These are phyloP conservation scores for Columba janthina DNA, from an alignment of 2,113 vertebrate genomes.

Conservation along the genomic window DNA sequence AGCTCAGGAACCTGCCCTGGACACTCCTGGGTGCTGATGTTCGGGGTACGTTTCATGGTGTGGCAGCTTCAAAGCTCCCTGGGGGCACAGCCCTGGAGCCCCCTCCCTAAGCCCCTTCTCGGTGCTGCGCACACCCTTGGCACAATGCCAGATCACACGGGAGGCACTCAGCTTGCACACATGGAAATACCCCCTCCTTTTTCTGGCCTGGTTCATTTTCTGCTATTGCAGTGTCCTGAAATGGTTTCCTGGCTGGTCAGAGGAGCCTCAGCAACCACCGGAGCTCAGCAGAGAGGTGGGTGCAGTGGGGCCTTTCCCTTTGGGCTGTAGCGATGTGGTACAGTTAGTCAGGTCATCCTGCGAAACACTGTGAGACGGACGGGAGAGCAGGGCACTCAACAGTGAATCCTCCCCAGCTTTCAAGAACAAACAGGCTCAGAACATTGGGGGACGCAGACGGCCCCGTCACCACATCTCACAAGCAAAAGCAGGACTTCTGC, in stretches of 20 bases:
- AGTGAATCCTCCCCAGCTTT: background rate
- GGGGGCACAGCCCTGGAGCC: background rate
- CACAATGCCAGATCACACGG: background rate
- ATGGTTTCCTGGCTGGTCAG: background rate
- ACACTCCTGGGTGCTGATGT: background rate
- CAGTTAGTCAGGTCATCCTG: background rate
- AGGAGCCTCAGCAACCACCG: fast-evolving
- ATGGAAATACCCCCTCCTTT: background rate
- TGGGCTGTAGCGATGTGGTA: background rate
- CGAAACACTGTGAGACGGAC: background rate
- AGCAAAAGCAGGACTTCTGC: background rate
- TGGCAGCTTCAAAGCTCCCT: background rate
- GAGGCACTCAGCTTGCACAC: background rate
- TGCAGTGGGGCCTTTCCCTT: background rate
- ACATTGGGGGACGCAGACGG: too few relatives aligned
- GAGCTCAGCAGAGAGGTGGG: background rate
- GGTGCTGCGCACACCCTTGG: background rate
- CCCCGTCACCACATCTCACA: background rate
- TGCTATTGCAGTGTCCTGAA: background rate
- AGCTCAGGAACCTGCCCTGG: background rate
- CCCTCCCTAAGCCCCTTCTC: background rate
- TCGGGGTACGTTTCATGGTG: background rate
- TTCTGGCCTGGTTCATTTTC: background rate
- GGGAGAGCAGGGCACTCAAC: background rate
- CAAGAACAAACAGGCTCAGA: background rate